phyloP scores from a whole-genome alignment of 2,888 invertebrate species.

The Deilephila elpenor region DNA sequence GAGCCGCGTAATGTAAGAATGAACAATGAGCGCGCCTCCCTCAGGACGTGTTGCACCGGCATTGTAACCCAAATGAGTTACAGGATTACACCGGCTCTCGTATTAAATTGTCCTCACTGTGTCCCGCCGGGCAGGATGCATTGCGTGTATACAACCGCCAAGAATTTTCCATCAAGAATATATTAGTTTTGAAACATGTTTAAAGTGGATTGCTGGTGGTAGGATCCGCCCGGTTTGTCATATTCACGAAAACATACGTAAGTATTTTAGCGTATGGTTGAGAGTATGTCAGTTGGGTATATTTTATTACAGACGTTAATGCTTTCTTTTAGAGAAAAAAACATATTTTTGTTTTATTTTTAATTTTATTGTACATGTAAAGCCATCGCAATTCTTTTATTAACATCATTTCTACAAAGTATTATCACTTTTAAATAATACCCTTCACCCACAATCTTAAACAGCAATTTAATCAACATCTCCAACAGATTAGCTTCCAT shows the following conservation, averaged over 20 bases:
- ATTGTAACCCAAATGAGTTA: slow-evolving; percentile 45
- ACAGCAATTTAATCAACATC: neutral
- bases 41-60: slow-evolving; percentile 33
- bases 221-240: too few relatives aligned
- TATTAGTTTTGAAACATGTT: neutral
- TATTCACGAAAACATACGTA: too few relatives aligned
- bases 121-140: neutral
- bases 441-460: neutral
- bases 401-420: too few relatives aligned
- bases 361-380: too few relatives aligned
- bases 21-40: slow-evolving; percentile 29
- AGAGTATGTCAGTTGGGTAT: too few relatives aligned
- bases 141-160: neutral
- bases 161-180: neutral
- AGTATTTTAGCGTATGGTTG: too few relatives aligned
- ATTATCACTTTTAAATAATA: too few relatives aligned
- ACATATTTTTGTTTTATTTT: too few relatives aligned
- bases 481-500: neutral
- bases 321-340: too few relatives aligned
- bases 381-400: too few relatives aligned
- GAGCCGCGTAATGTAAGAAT: slow-evolving; percentile 16
- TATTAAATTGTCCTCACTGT: slow-evolving; percentile 35
- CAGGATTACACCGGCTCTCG: slow-evolving; percentile 41
- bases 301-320: too few relatives aligned
- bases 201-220: too few relatives aligned